Percentiles rank a stretch among this genome's conserved stretches.
Conservation (phyloP, 2,888 invertebrate genomes). For the Tanypteryx hageni region DNA sequence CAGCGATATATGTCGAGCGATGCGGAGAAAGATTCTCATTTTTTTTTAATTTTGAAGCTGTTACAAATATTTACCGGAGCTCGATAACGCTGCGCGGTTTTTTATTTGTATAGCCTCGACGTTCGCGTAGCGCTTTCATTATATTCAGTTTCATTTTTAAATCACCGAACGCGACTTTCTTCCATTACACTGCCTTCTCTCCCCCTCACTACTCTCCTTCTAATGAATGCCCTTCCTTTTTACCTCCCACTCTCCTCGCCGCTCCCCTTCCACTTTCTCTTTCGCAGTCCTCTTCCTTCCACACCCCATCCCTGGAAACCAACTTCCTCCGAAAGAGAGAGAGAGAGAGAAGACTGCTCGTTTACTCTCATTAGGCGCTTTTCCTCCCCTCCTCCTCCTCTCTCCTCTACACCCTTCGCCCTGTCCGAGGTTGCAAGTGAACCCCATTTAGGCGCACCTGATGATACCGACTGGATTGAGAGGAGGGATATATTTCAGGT, state of each 20-base stretch:
- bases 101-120: background rate
- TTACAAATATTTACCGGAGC: conserved; percentile 4
- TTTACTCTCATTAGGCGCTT: conserved; percentile 27
- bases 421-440: background rate
- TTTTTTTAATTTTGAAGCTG: background rate
- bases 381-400: background rate
- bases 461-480: background rate
- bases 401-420: background rate
- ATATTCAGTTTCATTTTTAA: background rate
- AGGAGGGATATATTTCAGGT: background rate
- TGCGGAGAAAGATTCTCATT: background rate
- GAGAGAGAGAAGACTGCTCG: background rate
- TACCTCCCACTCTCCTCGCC: background rate
- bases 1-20: too few relatives aligned
- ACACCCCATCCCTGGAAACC: background rate
- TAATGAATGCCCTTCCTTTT: background rate
- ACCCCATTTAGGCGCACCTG: background rate
- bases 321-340: background rate
- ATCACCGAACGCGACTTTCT: background rate
- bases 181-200: background rate
- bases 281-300: background rate
- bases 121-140: background rate
- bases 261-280: background rate
- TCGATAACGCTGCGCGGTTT: background rate
- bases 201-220: background rate